These are phyloP conservation scores for Leptobrachium ailaonicum DNA, from an alignment of 2,113 vertebrate genomes.

Conservation along the genomic window DNA sequence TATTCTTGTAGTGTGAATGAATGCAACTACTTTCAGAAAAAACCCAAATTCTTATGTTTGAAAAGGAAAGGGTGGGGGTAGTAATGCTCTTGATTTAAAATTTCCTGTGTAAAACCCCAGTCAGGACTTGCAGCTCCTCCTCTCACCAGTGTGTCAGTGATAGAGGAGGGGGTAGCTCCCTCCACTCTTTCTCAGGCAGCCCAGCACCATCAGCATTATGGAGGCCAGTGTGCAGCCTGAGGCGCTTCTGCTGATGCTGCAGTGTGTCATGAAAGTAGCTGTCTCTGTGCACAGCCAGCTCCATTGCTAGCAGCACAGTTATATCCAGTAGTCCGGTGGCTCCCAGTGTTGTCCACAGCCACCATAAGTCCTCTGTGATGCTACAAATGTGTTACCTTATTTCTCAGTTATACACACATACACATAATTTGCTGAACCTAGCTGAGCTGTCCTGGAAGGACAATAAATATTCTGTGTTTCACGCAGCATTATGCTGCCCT, in stretches of 20 bases:
- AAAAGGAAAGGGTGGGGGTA: not conserved
- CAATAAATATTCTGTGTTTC: too few relatives aligned
- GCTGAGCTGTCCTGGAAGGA: too few relatives aligned
- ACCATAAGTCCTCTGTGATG: not conserved
- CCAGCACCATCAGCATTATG: not conserved
- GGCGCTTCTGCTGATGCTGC: slow-evolving; percentile 19
- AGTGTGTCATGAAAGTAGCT: slow-evolving; percentile 29
- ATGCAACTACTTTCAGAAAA: too few relatives aligned
- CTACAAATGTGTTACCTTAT: not conserved
- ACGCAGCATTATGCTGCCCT: too few relatives aligned
- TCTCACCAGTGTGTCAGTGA: slow-evolving; percentile 9
- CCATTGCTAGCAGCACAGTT: slow-evolving; percentile 1
- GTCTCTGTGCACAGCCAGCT: not conserved
- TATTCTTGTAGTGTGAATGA: too few relatives aligned
- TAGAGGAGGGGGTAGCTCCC: slow-evolving; percentile 26
- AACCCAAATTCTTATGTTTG: too few relatives aligned
- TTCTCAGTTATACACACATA: too few relatives aligned
- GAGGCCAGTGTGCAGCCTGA: slow-evolving; percentile 15
- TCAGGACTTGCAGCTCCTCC: slow-evolving; percentile 18
- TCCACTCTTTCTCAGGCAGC: not conserved
- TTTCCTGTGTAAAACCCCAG: slow-evolving; percentile 8
- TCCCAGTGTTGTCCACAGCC: not conserved
- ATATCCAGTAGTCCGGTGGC: not conserved
- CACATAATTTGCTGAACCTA: too few relatives aligned
- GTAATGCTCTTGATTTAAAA: not conserved